Evolutionary conservation across 2,113 vertebrate species (phyloP).

Genomic region (Gallinago media): DNA sequence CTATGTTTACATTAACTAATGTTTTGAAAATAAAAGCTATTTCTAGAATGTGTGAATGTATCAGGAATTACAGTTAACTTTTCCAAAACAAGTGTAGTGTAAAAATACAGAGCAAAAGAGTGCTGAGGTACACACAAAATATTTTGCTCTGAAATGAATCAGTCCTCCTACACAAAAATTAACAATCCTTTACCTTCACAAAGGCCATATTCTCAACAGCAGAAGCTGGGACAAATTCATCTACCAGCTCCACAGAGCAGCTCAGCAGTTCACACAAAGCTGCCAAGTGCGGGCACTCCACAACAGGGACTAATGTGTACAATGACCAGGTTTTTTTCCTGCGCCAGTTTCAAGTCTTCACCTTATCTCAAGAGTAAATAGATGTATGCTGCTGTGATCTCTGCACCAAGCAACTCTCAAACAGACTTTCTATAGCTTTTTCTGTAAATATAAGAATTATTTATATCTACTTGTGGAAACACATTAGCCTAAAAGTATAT

Average conservation of each 20-base stretch:
- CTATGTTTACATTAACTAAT: not conserved
- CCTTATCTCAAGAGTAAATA: not conserved
- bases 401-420: not conserved
- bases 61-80: not conserved
- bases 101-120: not conserved
- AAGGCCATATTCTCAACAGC: not conserved
- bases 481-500: not conserved
- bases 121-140: not conserved
- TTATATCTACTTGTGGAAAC: not conserved
- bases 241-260: not conserved
- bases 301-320: accelerated
- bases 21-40: not conserved
- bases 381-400: not conserved
- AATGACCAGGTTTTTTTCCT: not conserved
- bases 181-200: not conserved
- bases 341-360: not conserved
- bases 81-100: not conserved
- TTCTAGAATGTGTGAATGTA: not conserved
- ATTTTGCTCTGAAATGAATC: not conserved
- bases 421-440: not conserved
- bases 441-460: not conserved
- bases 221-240: not conserved
- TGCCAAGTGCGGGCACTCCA: not conserved
- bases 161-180: not conserved
- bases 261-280: not conserved